These are phyloP conservation scores for Thermophis baileyi DNA, from an alignment of 2,113 vertebrate species.

Conservation along the genomic window DNA sequence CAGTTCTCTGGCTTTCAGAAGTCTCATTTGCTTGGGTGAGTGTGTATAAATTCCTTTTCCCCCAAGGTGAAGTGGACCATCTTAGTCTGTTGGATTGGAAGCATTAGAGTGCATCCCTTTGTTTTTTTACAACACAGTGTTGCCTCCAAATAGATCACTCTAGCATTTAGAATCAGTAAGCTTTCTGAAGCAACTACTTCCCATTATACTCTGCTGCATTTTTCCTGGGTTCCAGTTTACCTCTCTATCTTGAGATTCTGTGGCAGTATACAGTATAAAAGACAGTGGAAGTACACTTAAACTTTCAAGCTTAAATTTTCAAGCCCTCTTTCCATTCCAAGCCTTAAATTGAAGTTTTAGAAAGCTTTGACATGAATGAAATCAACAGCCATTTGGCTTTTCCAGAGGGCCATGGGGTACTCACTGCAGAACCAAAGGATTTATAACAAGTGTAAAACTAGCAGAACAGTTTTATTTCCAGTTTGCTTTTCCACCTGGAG, in stretches of 20 bases:
- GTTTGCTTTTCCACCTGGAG: not conserved
- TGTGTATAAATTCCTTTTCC: not conserved
- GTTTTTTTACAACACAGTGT: not conserved
- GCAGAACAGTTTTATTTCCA: not conserved
- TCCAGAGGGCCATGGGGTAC: not conserved
- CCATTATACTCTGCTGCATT: not conserved
- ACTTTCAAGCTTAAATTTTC: not conserved
- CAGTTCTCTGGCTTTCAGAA: not conserved
- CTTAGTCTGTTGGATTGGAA: not conserved
- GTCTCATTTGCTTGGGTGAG: not conserved
- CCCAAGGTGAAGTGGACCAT: not conserved
- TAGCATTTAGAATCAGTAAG: not conserved
- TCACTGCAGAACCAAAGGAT: not conserved
- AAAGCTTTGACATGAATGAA: not conserved
- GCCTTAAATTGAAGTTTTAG: not conserved
- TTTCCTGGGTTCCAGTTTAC: not conserved
- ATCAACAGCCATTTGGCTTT: not conserved
- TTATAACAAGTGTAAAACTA: not conserved
- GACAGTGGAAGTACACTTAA: not conserved
- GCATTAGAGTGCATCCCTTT: not conserved
- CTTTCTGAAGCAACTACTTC: not conserved
- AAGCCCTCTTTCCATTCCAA: not conserved
- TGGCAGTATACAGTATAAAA: not conserved
- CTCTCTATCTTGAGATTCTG: not conserved
- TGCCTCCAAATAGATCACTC: not conserved